Base-by-base conservation (phyloP, 2,888 invertebrate genomes). In the Onthophagus sagittarius region DNA sequence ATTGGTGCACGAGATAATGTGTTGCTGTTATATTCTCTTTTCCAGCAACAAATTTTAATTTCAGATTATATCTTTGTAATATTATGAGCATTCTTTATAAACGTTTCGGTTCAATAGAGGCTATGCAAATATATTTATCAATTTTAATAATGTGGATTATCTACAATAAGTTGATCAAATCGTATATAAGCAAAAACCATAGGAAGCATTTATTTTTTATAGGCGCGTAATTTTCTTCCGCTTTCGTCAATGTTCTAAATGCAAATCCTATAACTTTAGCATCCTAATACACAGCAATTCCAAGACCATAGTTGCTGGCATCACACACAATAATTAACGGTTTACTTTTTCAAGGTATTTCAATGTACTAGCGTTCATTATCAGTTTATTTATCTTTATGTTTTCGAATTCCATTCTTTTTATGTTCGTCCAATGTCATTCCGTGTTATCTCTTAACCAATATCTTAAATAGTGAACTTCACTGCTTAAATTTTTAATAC, bases 401-500 rank as follows among this genome's bases (percentile, higher is more conserved):
- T n/a, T n/a, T n/a, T n/a, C n/a, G n/a, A n/a, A n/a, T 70, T 70
- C 31, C 39, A 4, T 2, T 15, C 32, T 23, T 3, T 73, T 69
- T 7, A 69, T 23, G 15, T 74, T 23, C 9, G 63, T 71, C 71
- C 73, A 75, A 14, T 13, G 62, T 23, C 62, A 75, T 39, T 71
- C 69, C n/a, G 32, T 23, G 33, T 73, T 32, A 23, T 71, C 69
- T 67, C 65, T 62, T 62, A 70, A 73, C 31, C 62, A 23, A 2
- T 73, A 32, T 63, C 71, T 31, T 63, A 72, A 15, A 7, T 15
- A 23, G 7, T 64, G 63, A 13, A 69, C 39, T 32, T 31, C 15
- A 15, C 70, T 67, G 0, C 77, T 75, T 39, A 78, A 39, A 67
- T 76, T 71, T 32, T 64, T 64, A 11, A 72, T 65, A 13, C 13